Evolutionary conservation across 2,797 vertebrate genomes (phyloP).

Genomic region (Microchirus variegatus): DNA sequence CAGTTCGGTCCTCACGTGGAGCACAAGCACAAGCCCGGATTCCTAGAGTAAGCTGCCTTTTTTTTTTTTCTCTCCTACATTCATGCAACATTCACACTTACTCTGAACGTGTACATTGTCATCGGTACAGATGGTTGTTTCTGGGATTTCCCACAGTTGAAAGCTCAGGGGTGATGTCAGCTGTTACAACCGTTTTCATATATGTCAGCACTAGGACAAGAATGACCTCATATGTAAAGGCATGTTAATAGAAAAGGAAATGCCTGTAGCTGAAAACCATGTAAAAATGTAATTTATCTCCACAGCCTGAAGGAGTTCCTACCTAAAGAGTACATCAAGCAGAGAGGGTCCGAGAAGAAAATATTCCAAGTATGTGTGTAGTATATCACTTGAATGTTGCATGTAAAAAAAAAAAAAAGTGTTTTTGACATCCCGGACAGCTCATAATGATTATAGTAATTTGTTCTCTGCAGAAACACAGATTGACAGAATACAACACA

Average conservation of each 20-base stretch:
- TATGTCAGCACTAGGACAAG: constrained; percentile 53
- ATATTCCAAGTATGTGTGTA: constrained; percentile 92
- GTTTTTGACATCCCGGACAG: constrained; percentile 2
- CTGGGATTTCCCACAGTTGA: constrained; percentile 60
- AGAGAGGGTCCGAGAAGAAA: constrained; percentile 95
- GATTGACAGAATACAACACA: constrained; percentile 8
- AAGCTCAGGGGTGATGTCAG: constrained; percentile 65
- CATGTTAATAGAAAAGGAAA: constrained; percentile 68
- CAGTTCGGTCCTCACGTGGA: constrained; percentile 98
- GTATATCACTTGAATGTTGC: constrained; percentile 8
- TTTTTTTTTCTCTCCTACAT: constrained; percentile 15
- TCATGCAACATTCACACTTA: constrained; percentile 5
- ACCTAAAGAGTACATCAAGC: constrained; percentile 98
- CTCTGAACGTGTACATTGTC: constrained; percentile 34
- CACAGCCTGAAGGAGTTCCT: constrained; percentile 96
- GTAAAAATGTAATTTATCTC: constrained; percentile 65
- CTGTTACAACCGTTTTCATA: constrained; percentile 70
- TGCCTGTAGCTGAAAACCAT: constrained; percentile 59
- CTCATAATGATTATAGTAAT: constrained; percentile 17
- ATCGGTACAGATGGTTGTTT: constrained; percentile 43
- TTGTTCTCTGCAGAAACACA: constrained; percentile 22
- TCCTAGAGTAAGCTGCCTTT: constrained; percentile 90
- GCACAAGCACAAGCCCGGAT: constrained; percentile 98
- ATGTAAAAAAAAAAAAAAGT: constrained; percentile 13
- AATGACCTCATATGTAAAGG: constrained; percentile 68